Evolutionary conservation across 2,113 vertebrate species (phyloP), one percentile per base, ranked within the genome.

Genomic region (Pongo abelii): DNA sequence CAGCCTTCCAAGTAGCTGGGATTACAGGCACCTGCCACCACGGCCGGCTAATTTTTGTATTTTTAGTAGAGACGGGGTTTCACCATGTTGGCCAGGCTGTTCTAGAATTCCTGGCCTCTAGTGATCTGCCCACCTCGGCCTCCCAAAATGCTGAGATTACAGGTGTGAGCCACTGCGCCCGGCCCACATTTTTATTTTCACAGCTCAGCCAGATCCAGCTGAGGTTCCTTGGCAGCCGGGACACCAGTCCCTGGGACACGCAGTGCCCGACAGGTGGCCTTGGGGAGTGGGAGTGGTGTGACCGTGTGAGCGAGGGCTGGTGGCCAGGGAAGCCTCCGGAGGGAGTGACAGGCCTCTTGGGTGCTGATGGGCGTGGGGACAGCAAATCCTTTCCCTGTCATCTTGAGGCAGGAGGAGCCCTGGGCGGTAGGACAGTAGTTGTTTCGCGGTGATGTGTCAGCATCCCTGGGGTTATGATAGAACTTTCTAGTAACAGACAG

Each of bases 331-430:
- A 38, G 30, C 77, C 48, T 18, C 38, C 1, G 11, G 52, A 18
- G 75, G 50, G 69, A 61, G 46, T 17, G 40, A 77, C 74, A 46
- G 61, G 46, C 27, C 70, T 67, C 38, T 38, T 1, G 6, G 70
- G 80, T 2, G 6, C 48, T 3, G 38, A 8, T 6, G 10, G 25
- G 20, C 1, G 1, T 6, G 17, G 52, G 83, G 3, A 14, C 18
- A 8, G 6, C 18, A 5, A 0, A 1, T 38, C 0, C 10, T 7
- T 50, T 79, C 77, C 48, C 18, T 1, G 32, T 52, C 1, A 40
- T 23, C 70, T 5, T 0, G 22, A 14, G 3, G 4, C n/a, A 16
- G 0, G 0, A 1, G 11, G 81, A 2, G 5, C 27, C 40, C n/a
- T 0, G 1, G 25, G 30, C 0, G 22, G 57, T 43, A 11, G 46